Conservation (phyloP, 2,113 vertebrate genomes). For the Thamnophis sirtalis region DNA sequence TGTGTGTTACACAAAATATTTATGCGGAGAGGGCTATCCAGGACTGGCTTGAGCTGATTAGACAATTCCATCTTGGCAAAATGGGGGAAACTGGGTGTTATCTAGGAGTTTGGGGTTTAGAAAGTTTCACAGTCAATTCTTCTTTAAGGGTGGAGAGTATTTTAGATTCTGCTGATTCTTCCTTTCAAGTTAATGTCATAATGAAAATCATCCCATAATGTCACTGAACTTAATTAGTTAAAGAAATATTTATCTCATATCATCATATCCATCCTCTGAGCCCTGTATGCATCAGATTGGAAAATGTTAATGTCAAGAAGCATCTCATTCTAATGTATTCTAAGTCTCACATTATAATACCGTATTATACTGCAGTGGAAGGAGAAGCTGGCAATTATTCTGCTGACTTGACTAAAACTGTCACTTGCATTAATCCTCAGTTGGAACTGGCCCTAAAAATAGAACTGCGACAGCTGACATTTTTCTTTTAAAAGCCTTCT, state of each 20-base stretch:
- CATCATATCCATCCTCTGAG: neutral
- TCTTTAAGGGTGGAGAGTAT: neutral
- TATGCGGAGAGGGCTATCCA: neutral
- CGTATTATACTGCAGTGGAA: neutral
- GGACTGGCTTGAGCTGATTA: neutral
- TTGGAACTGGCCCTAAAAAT: slow-evolving; percentile 26
- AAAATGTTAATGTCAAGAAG: neutral
- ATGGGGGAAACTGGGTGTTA: neutral
- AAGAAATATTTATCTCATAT: neutral
- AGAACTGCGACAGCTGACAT: slow-evolving; percentile 33
- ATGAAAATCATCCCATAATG: neutral
- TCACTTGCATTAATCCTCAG: neutral
- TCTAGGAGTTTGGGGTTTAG: neutral
- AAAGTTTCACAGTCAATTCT: neutral
- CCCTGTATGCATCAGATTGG: neutral
- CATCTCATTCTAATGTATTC: neutral
- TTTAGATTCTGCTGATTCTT: neutral
- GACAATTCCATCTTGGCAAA: neutral
- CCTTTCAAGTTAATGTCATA: neutral
- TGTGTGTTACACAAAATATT: neutral
- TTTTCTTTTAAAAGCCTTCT: slow-evolving; percentile 49
- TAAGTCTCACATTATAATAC: neutral
- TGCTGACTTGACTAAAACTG: slow-evolving; percentile 23
- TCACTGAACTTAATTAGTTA: neutral
- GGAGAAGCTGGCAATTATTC: neutral